Base-by-base conservation (phyloP, 1,140 invertebrate genomes). In the Achatina immaculata region DNA sequence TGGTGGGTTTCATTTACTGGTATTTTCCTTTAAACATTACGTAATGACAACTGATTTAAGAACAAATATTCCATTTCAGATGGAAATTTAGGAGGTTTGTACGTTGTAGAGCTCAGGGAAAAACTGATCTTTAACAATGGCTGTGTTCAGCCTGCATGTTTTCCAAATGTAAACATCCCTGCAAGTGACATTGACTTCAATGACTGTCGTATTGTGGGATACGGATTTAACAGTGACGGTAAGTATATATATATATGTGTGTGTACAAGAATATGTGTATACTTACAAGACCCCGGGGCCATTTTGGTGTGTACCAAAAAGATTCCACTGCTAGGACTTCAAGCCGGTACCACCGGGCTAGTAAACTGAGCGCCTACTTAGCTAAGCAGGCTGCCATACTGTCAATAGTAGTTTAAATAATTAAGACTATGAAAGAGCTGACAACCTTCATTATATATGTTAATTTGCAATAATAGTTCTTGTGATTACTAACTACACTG, bases 101-200 rank as follows among this genome's bases (percentile, higher is more conserved):
- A 58, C 34, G 62, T 55, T 4, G 51, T 62, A 40, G 24, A 21
- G 14, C 74, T 76, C 28, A 65, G 40, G 38, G 0, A 11, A 2
- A 48, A 48, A 16, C 31, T 76, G 31, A 38, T 7, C 11, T 65
- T 76, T 40, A 62, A 76, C 36, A 36, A 34, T 45, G 74, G 31
- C 31, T 76, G 74, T 65, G 36, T 62, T 24, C 74, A 76, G 51
- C 74, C 74, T 3, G 74, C 42, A 1, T 76, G 74, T 65, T n/a
- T 76, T 38, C 74, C 74, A 40, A 76, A 76, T 21, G n/a, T 34
- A 1, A 65, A 58, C 58, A 55, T 76, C 24, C 48, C 36, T 24
- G 31, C 55, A 38, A 24, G 6, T 21, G 48, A 76, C 31, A 62
- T 76, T 40, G 74, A 76, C 24, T 43, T 76, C 24, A 28, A 55